Percentiles rank a stretch among this genome's conserved stretches.
Evolutionary conservation across 1,140 invertebrate genomes (phyloP).

Genomic region (Holotrichia oblita): DNA sequence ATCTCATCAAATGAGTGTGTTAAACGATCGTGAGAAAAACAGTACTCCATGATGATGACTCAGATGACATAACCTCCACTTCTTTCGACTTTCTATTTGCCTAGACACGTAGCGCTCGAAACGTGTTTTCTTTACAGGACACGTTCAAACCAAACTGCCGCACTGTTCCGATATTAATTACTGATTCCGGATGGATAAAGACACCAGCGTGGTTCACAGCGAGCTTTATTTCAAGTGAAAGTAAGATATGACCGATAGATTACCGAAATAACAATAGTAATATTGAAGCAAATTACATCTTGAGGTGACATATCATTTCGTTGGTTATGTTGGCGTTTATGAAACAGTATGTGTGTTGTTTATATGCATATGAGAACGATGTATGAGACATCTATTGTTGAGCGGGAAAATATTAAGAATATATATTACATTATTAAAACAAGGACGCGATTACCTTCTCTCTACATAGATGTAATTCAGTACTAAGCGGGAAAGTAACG

Average conservation of each 20-base stretch:
- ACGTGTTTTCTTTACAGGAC: neutral
- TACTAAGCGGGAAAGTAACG: neutral
- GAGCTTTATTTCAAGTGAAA: conserved; percentile 6
- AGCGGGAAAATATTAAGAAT: neutral
- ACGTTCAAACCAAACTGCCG: neutral
- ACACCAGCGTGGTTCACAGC: neutral
- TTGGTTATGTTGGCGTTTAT: neutral
- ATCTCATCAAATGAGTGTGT: neutral
- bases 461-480: neutral
- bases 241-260: conserved; percentile 6
- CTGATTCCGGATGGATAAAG: conserved; percentile 10
- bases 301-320: neutral
- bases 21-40: conserved; percentile 10
- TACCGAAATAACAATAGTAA: neutral
- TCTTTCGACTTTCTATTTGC: conserved; percentile 20
- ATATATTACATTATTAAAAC: conserved; percentile 9
- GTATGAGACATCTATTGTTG: neutral
- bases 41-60: neutral
- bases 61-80: conserved; percentile 7
- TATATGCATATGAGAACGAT: neutral
- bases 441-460: neutral
- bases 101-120: conserved; percentile 5
- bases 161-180: conserved; percentile 16
- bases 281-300: neutral
- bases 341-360: neutral